These are phyloP conservation scores for Cataglyphis cursor DNA, from an alignment of 2,888 invertebrate species.

Conservation along the genomic window DNA sequence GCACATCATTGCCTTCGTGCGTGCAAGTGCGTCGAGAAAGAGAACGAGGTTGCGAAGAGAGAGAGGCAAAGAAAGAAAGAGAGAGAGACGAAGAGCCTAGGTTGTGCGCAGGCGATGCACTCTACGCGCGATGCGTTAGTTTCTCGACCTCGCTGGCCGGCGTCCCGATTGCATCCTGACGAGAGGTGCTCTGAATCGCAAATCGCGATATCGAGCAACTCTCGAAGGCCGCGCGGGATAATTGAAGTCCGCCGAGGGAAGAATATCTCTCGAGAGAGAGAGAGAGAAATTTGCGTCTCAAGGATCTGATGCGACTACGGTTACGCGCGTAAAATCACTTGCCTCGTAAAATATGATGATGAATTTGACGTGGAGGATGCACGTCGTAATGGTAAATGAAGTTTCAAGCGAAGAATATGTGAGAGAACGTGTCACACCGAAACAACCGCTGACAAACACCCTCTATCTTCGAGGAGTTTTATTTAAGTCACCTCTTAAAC, in stretches of 20 bases:
- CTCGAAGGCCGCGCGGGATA: slow-evolving; percentile 45
- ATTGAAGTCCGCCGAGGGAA: slow-evolving; percentile 30
- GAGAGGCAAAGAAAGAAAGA: background rate
- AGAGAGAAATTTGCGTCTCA: background rate
- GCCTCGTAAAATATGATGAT: background rate
- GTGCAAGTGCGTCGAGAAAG: background rate
- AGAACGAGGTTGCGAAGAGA: slow-evolving; percentile 1
- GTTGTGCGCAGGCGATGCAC: slow-evolving; percentile 3
- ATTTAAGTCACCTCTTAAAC: background rate
- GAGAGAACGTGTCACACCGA: background rate
- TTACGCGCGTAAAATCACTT: slow-evolving; percentile 4
- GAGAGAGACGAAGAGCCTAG: background rate
- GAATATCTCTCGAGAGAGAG: background rate
- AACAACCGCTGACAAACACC: background rate
- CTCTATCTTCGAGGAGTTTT: background rate
- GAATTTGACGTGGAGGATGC: background rate
- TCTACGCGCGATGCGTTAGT: slow-evolving; percentile 18
- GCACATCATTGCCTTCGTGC: background rate
- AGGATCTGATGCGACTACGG: background rate
- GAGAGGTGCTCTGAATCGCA: slow-evolving; percentile 43
- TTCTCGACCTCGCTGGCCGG: slow-evolving; percentile 35
- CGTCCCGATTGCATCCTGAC: slow-evolving; percentile 10
- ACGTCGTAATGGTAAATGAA: background rate
- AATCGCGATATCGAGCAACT: slow-evolving; percentile 50
- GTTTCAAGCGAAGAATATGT: background rate